Base-by-base conservation (phyloP, 2,113 vertebrate genomes). In the Sinocyclocheilus rhinocerous region DNA sequence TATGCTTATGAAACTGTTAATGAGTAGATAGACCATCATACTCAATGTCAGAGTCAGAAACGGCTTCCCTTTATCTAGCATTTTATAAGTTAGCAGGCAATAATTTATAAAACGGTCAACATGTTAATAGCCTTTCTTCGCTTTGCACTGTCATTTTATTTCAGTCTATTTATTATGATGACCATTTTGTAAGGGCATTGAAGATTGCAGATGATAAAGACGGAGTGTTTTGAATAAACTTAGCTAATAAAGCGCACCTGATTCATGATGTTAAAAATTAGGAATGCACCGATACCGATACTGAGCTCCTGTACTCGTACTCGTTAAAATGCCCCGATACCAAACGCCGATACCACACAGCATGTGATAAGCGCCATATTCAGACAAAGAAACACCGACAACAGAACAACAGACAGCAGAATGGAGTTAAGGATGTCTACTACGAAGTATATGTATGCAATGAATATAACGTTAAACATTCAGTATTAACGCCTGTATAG, bases 161-260 rank as follows among this genome's bases (percentile, higher is more conserved):
- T 42, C 61, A 50, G 22, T 55, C 10, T 7, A 78, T 84, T 73
- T 57, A 13, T 55, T 59, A 85, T 61, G 55, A 83, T 89, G 88
- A 87, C 80, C 88, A 87, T 42, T 42, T 42, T 85, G 88, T 63
- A 73, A 80, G 75, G 80, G 36, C 67, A 78, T 67, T 85, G 45
- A 84, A 81, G 45, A 83, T 86, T 50, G 79, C 86, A 42, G 70
- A 83, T 69, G 84, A 85, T 80, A 83, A 76, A 84, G 80, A 76
- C 22, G 50, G 50, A 84, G 79, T 78, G 29, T 13, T 85, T 85
- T 70, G 11, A 72, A 61, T 79, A 61, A 61, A 61, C 13, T 13
- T 80, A n/a, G 20, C 55, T n/a, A 42, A 80, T 22, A 11, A 81
- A 26, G 36, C 36, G 1, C 57, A 39, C 52, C 33, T n/a, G 12